Evolutionary conservation across 2,797 vertebrate genomes (phyloP).

Genomic region (Bovichtus diacanthus): DNA sequence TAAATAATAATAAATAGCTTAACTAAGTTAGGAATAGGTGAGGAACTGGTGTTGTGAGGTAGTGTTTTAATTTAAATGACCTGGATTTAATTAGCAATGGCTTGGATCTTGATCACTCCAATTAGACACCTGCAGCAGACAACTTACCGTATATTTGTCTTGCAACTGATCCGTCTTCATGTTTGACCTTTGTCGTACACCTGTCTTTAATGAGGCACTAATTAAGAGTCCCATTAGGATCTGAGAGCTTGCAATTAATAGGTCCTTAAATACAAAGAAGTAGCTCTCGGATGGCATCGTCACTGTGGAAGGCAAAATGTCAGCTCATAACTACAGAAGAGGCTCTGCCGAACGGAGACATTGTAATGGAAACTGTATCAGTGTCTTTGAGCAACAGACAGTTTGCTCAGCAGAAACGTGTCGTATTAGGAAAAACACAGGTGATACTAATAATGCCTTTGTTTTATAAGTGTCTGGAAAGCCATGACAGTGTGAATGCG

Average conservation of each 20-base stretch:
- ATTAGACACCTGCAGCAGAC: slow-evolving; percentile 55
- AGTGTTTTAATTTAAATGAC: slow-evolving; percentile 34
- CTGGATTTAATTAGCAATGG: slow-evolving; percentile 42
- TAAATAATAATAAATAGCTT: neutral
- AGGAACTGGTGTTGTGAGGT: neutral
- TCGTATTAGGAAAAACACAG: neutral
- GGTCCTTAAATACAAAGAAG: slow-evolving; percentile 48
- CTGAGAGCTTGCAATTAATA: slow-evolving; percentile 48
- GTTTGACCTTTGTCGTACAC: slow-evolving; percentile 60
- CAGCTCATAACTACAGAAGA: slow-evolving; percentile 20
- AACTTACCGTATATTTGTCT: slow-evolving; percentile 52
- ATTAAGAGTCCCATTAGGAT: slow-evolving; percentile 61
- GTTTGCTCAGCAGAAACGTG: slow-evolving; percentile 6
- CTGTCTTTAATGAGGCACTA: slow-evolving; percentile 62
- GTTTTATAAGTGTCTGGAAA: neutral
- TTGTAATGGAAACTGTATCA: neutral
- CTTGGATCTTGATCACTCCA: slow-evolving; percentile 33
- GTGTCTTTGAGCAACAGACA: neutral
- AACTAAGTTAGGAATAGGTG: neutral
- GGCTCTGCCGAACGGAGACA: no score
- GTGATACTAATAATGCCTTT: neutral
- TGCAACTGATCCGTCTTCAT: slow-evolving; percentile 35
- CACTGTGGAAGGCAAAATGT: slow-evolving; percentile 41
- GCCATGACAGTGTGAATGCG: neutral
- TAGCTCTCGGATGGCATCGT: slow-evolving; percentile 21